Evolutionary conservation across 2,888 invertebrate genomes (phyloP).

Genomic region (Trichacis sp.): DNA sequence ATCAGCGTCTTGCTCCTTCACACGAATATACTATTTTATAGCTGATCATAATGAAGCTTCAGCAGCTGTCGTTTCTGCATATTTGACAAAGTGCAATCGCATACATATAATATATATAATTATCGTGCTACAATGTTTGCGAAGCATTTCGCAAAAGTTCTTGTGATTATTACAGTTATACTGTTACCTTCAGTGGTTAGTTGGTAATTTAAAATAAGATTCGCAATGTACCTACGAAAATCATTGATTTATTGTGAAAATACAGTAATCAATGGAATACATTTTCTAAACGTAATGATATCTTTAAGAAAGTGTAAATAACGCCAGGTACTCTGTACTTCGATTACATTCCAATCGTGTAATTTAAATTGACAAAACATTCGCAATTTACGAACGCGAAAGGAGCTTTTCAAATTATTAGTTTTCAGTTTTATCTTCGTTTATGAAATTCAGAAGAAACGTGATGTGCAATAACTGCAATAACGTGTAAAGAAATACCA

Average conservation of each 20-base stretch:
- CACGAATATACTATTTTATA: too few relatives aligned
- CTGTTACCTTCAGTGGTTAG: background rate
- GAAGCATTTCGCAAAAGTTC: background rate
- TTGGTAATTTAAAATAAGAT: background rate
- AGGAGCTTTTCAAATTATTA: too few relatives aligned
- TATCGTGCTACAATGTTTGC: background rate
- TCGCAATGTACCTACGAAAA: background rate
- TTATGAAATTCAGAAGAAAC: background rate
- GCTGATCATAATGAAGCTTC: background rate
- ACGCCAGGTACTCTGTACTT: conserved; percentile 11
- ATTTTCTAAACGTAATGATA: background rate
- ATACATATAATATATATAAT: background rate
- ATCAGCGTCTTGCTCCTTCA: too few relatives aligned
- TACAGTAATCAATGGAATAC: background rate
- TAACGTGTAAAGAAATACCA: too few relatives aligned
- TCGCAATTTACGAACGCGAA: background rate
- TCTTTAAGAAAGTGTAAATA: conserved; percentile 1
- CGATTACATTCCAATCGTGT: conserved; percentile 11
- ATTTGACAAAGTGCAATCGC: conserved; percentile 3
- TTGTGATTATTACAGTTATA: conserved; percentile 7
- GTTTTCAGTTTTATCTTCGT: background rate
- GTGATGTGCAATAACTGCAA: background rate
- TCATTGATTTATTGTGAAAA: conserved; percentile 1
- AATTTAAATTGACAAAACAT: background rate
- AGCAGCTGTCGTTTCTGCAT: background rate